Percentiles rank a stretch among this genome's conserved stretches.
Evolutionary conservation across 2,888 invertebrate species (phyloP).

Genomic region (Apamea monoglypha): DNA sequence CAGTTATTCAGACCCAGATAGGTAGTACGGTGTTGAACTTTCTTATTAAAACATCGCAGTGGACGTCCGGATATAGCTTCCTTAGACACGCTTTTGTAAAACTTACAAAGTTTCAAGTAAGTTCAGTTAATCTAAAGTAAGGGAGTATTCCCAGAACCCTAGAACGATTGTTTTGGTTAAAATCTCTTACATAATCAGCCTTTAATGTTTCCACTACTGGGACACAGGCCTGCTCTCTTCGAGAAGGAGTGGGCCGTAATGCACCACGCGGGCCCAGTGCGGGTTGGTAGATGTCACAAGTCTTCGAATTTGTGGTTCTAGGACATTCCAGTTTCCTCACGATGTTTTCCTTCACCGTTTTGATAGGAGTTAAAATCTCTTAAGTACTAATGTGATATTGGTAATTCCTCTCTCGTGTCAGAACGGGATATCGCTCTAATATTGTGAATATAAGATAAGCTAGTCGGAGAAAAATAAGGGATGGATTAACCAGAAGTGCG

Average conservation of each 20-base stretch:
- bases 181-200: too few relatives aligned
- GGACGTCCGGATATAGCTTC: neutral
- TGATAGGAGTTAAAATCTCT: too few relatives aligned
- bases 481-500: neutral
- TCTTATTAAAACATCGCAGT: neutral
- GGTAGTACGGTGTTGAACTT: neutral
- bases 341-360: too few relatives aligned
- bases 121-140: neutral
- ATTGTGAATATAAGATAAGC: neutral
- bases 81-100: neutral
- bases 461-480: neutral
- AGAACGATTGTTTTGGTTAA: neutral
- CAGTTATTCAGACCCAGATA: neutral
- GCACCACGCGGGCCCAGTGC: too few relatives aligned
- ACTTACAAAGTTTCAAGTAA: conserved; percentile 7
- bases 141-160: neutral
- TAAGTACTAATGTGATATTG: neutral
- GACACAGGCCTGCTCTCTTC: too few relatives aligned
- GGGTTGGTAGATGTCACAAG: too few relatives aligned
- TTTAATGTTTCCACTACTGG: too few relatives aligned
- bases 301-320: too few relatives aligned
- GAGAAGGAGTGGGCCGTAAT: too few relatives aligned
- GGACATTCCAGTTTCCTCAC: too few relatives aligned
- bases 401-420: neutral
- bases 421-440: neutral